A percentile compares a stretch with the other conserved stretches of the same genome.
These are phyloP conservation scores for Phanerotoma sp. DNA, from an alignment of 2,888 invertebrate genomes.

Conservation along the genomic window DNA sequence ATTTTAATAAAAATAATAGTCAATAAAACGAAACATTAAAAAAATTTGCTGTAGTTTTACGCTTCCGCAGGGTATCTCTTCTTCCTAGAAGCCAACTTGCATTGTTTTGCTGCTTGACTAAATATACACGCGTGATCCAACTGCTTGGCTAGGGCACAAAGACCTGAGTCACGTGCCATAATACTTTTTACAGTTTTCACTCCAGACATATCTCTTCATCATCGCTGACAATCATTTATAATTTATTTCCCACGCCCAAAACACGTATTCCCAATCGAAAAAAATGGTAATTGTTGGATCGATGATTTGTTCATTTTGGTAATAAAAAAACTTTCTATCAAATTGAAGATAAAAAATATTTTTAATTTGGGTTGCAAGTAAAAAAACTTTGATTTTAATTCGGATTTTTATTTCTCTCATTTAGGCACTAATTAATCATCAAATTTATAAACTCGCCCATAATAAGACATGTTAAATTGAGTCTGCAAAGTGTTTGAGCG, in stretches of 20 bases:
- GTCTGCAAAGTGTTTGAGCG: conserved; percentile 2
- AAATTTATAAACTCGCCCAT: too few species aligned
- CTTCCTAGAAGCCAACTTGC: conserved; percentile 50
- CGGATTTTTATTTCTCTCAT: too few species aligned
- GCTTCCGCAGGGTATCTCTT: conserved; percentile 31
- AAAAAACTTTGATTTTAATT: too few species aligned
- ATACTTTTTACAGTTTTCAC: conserved; percentile 30
- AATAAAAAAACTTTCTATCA: too few species aligned
- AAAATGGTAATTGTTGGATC: too few species aligned
- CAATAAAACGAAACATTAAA: conserved; percentile 2
- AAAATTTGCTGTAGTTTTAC: conserved; percentile 13
- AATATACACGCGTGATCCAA: conserved; percentile 50
- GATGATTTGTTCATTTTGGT: too few species aligned
- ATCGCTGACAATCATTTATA: conserved; percentile 1
- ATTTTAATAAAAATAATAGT: too few species aligned
- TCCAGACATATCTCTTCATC: conserved; percentile 1
- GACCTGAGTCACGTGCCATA: conserved; percentile 45
- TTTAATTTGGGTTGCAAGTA: too few species aligned
- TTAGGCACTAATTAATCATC: too few species aligned
- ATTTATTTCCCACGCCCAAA: not conserved
- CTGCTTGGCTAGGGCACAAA: conserved; percentile 43
- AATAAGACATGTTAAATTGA: not conserved
- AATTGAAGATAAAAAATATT: too few species aligned
- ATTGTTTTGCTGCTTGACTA: conserved; percentile 51
- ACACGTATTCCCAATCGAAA: too few species aligned